These are phyloP conservation scores for Phyllostomus discolor DNA, from an alignment of 2,113 vertebrate genomes.

Conservation along the genomic window DNA sequence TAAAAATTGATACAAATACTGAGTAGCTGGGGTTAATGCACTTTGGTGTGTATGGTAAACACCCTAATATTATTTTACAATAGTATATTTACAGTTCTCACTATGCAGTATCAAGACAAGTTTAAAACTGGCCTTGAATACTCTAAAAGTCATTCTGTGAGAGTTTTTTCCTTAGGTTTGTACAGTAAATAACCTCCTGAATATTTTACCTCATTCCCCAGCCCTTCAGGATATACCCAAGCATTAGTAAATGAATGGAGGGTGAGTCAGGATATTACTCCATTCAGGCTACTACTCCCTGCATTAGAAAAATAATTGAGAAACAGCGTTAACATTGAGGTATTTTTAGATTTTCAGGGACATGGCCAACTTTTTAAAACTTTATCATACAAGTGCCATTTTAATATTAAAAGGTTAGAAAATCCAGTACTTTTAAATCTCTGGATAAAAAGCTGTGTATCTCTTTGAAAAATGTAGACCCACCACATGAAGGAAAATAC, in stretches of 20 bases:
- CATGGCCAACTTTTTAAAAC: not conserved
- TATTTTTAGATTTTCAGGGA: conserved; percentile 23
- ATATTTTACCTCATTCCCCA: not conserved
- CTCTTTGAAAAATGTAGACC: not conserved
- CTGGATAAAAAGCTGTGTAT: not conserved
- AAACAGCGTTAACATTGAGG: not conserved
- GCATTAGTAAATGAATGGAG: not conserved
- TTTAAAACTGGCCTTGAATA: not conserved
- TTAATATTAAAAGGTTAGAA: not conserved
- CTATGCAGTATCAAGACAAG: not conserved
- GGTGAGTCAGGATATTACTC: not conserved
- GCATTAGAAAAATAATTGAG: not conserved
- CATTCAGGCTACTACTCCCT: not conserved
- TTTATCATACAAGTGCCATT: not conserved
- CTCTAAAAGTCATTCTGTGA: not conserved
- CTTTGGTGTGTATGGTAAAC: not conserved
- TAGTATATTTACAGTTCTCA: not conserved
- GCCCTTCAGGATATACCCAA: not conserved
- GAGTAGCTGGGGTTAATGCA: not conserved
- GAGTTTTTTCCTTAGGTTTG: not conserved
- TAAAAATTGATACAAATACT: not conserved
- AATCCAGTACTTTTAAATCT: not conserved
- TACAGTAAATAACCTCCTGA: not conserved
- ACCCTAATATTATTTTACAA: not conserved
- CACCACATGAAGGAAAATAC: not conserved